phyloP scores from a whole-genome alignment of 2,888 invertebrate species.

The Iselma pallidipennis region DNA sequence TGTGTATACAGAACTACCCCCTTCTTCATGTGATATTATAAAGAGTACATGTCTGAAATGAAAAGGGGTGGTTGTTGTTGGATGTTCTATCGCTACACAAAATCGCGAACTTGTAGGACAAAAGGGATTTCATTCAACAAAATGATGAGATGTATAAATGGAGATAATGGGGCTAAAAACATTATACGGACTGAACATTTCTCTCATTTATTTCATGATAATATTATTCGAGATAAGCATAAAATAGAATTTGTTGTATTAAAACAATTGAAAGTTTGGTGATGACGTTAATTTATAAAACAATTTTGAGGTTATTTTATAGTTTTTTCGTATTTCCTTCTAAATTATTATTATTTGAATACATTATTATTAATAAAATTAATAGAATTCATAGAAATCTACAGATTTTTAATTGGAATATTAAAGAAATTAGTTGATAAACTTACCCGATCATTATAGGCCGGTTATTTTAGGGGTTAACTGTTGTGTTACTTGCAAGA shows the following conservation, averaged over 20 bases:
- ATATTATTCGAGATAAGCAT: not conserved
- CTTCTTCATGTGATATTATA: not conserved
- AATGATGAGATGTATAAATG: constrained; percentile 8
- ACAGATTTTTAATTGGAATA: not conserved
- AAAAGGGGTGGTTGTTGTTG: not conserved
- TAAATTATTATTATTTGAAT: too few relatives aligned
- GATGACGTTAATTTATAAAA: not conserved
- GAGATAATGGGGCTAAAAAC: constrained; percentile 3
- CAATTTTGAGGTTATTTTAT: not conserved
- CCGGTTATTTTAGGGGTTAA: constrained; percentile 28
- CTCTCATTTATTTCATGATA: not conserved
- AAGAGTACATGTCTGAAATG: not conserved
- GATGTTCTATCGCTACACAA: constrained; percentile 2
- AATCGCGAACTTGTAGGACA: not conserved
- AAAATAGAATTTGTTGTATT: not conserved
- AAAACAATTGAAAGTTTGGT: not conserved
- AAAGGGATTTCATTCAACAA: not conserved
- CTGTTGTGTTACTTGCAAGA: constrained; percentile 18
- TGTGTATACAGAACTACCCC: not conserved
- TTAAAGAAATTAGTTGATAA: constrained; percentile 11
- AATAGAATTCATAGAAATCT: too few relatives aligned
- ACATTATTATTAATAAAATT: not conserved
- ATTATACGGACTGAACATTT: not conserved
- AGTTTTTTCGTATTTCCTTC: not conserved
- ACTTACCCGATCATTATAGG: constrained; percentile 48